Conservation (phyloP, 1,140 invertebrate genomes). For the Bombus picipes region DNA sequence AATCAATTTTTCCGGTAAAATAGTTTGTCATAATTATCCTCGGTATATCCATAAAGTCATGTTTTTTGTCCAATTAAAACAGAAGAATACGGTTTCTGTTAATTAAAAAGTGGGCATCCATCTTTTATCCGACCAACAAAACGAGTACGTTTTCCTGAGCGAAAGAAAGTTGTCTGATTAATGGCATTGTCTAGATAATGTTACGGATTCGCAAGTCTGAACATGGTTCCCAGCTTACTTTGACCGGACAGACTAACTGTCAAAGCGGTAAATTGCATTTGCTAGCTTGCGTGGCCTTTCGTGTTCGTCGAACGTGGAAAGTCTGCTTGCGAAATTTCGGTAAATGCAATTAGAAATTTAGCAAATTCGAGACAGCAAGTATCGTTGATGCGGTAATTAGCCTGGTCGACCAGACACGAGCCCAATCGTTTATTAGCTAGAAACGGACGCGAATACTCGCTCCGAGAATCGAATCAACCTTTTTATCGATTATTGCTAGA, state of each 20-base stretch:
- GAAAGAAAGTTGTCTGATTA: slow-evolving; percentile 58
- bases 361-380: not conserved
- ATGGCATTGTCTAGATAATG: slow-evolving; percentile 61
- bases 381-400: slow-evolving; percentile 10
- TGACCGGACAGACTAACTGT: slow-evolving; percentile 30
- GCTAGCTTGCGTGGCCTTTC: not conserved
- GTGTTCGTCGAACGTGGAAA: slow-evolving; percentile 17
- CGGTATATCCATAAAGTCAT: too few relatives aligned
- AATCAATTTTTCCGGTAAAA: not conserved
- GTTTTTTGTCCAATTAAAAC: not conserved
- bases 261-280: slow-evolving; percentile 64
- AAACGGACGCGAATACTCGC: too few relatives aligned
- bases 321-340: slow-evolving; percentile 33
- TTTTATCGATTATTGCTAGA: not conserved
- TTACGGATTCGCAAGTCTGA: slow-evolving; percentile 34
- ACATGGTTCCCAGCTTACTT: slow-evolving; percentile 54
- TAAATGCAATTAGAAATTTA: slow-evolving; percentile 48
- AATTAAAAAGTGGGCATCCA: not conserved
- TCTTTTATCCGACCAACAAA: not conserved
- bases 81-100: not conserved
- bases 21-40: not conserved
- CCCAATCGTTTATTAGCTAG: not conserved
- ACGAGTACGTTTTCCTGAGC: not conserved
- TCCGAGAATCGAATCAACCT: not conserved
- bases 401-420: not conserved